Conservation (phyloP, 2,888 invertebrate genomes). For the Sphaerophoria rueppellii region DNA sequence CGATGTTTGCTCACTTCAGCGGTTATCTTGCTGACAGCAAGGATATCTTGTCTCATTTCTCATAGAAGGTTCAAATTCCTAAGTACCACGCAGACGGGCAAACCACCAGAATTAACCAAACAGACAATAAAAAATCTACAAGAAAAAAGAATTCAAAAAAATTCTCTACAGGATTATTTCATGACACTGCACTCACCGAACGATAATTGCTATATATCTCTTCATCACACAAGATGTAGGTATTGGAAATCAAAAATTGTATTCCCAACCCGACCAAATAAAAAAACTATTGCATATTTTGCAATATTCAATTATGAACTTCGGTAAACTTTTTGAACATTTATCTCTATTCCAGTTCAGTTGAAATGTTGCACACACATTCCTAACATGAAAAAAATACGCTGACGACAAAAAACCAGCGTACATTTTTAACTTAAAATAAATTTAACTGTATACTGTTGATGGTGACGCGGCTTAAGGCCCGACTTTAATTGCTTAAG, state of each 20-base stretch:
- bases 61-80: too few relatives aligned
- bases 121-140: conserved; percentile 38
- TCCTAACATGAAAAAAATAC: not conserved
- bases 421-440: not conserved
- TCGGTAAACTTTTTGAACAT: conserved; percentile 59
- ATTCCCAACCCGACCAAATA: not conserved
- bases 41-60: too few relatives aligned
- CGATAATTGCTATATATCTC: conserved; percentile 68
- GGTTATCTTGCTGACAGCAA: too few relatives aligned
- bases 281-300: conserved; percentile 44
- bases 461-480: too few relatives aligned
- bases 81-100: conserved; percentile 19
- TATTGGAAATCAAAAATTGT: too few relatives aligned
- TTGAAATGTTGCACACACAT: conserved; percentile 36
- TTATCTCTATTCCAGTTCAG: conserved; percentile 70
- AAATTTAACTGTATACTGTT: not conserved
- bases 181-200: conserved; percentile 56
- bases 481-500: too few relatives aligned
- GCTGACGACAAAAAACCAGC: conserved; percentile 14
- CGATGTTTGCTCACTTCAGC: too few relatives aligned
- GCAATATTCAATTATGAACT: conserved; percentile 61
- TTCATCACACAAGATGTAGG: too few relatives aligned
- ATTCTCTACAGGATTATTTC: conserved; percentile 59
- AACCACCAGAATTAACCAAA: not conserved
- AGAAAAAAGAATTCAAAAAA: conserved; percentile 35